Conservation (phyloP, 2,797 vertebrate species). For the Notamacropus eugenii region DNA sequence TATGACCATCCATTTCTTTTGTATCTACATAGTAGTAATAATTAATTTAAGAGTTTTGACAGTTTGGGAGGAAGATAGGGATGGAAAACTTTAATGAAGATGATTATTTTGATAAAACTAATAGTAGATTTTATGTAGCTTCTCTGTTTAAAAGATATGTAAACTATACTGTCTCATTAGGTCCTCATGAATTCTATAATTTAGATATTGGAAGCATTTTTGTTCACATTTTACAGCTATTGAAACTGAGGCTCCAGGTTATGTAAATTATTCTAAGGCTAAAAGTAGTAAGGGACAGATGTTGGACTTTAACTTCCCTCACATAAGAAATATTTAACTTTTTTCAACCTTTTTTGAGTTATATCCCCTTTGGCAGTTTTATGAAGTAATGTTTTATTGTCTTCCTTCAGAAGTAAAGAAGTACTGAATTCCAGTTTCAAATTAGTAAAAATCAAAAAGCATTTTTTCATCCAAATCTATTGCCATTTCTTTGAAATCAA, state of each 20-base stretch:
- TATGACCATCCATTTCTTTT: background rate
- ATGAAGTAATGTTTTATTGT: no score
- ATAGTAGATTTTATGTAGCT: background rate
- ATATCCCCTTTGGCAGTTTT: no score
- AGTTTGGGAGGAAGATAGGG: background rate
- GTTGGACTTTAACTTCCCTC: background rate
- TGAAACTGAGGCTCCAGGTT: background rate
- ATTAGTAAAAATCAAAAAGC: no score
- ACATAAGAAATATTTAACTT: background rate
- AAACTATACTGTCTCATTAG: background rate
- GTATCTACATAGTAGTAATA: background rate
- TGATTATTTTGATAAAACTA: background rate
- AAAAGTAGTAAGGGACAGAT: background rate
- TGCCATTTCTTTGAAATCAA: background rate
- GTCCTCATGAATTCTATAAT: background rate
- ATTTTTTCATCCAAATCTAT: background rate
- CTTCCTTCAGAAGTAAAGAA: no score
- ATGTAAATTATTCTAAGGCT: background rate
- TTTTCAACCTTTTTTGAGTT: no score
- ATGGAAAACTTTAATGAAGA: background rate
- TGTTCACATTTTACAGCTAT: background rate
- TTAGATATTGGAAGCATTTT: background rate
- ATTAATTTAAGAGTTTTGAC: background rate
- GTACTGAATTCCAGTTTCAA: no score
- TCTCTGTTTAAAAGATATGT: background rate